Base-by-base conservation (phyloP, 2,888 invertebrate genomes). In the Andrena dorsata region DNA sequence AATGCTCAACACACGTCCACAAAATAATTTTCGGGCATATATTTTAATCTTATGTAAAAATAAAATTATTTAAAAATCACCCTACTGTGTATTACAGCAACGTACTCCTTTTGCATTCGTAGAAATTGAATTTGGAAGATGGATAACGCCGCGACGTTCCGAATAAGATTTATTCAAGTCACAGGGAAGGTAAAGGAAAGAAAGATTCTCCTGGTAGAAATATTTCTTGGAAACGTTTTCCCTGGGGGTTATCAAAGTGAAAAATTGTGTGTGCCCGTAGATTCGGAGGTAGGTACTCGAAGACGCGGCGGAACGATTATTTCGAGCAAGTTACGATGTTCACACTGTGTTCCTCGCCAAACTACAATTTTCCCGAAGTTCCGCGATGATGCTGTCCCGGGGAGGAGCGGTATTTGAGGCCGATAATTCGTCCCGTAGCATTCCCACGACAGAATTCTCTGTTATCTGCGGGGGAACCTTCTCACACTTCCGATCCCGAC, bases 71-170 rank as follows among this genome's bases (percentile, higher is more conserved):
- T 5, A 13, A 4, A 16, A 41, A 41, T 4, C 41, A 16, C 16
- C 41, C 13, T 16, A 41, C 41, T 41, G 16, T 41, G 47, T 41
- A 30, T 41, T 16, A 20, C 41, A 7, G 20, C 30, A 60, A 70
- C 13, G 30, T 32, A 10, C 13, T 26, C 26, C n/a, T 30, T 13
- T 51, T 51, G 3, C 13, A 26, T 66, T 49, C 23, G 10, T 16
- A 66, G n/a, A 66, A 28, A 66, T 66, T n/a, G 51, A 66, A 66
- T 51, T 66, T 68, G 20, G 35, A 20, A 35, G 63, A 41, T 32
- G n/a, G 41, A 41, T 63, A 23, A 35, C 63, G 2, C 1, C 10
- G 35, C 20, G 63, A 23, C 32, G 41, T 41, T 63, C 13, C 20
- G 20, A 35, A 63, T 35, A 23, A 63, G 32, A 63, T 41, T 63